phyloP scores from a whole-genome alignment of 2,797 vertebrate species.

The Intellagama lesueurii region DNA sequence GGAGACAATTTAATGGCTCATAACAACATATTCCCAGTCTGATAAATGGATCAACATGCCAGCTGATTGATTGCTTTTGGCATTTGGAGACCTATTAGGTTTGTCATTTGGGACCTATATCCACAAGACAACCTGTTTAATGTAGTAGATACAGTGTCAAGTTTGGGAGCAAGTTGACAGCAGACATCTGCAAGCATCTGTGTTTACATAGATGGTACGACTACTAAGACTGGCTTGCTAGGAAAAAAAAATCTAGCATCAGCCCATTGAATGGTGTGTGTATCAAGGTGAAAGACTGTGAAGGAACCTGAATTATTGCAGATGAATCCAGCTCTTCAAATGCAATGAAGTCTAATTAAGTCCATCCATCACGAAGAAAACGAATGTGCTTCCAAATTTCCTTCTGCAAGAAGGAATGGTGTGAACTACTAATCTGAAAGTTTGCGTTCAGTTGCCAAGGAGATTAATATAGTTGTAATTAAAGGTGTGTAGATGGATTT shows the following conservation, averaged over 20 bases:
- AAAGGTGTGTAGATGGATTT: slow-evolving; percentile 45
- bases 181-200: neutral
- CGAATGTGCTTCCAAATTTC: slow-evolving; percentile 46
- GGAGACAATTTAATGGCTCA: too few relatives aligned
- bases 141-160: too few relatives aligned
- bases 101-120: slow-evolving; percentile 30
- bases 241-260: fast-evolving
- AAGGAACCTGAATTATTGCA: slow-evolving; percentile 9
- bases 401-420: slow-evolving; percentile 46
- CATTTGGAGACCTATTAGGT: slow-evolving; percentile 33
- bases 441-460: slow-evolving; percentile 43
- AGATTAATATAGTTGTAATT: slow-evolving; percentile 66
- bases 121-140: too few relatives aligned
- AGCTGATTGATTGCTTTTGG: slow-evolving; percentile 19
- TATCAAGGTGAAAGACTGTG: slow-evolving; percentile 37
- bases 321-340: slow-evolving; percentile 46
- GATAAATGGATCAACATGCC: slow-evolving; percentile 43
- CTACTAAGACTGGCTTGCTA: too few relatives aligned
- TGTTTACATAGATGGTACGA: neutral
- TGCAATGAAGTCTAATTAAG: slow-evolving; percentile 64
- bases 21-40: too few relatives aligned
- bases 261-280: slow-evolving; percentile 28
- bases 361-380: slow-evolving; percentile 59
- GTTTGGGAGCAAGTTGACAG: too few relatives aligned
- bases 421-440: slow-evolving; percentile 41